Base-by-base conservation (phyloP, 2,797 vertebrate species). In the Propithecus perrieri region DNA sequence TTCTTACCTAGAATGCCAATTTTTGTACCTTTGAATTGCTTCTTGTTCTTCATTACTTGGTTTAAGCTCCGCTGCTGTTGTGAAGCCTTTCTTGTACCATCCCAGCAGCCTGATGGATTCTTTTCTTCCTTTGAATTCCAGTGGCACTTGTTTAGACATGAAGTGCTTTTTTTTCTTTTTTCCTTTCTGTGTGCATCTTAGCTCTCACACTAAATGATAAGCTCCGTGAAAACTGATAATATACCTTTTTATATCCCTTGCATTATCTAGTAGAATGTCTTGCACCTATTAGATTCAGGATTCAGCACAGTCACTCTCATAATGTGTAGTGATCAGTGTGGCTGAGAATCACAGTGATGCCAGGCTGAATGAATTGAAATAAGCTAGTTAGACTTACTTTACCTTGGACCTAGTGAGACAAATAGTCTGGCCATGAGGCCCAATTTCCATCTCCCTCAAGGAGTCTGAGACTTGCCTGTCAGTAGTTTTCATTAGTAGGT, bases 11-110 rank as follows among this genome's bases (percentile, higher is more conserved):
- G 41, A 67, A 50, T 63, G 30, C 48, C 50, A 59, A 3, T 48
- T 84, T 90, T 95, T 90, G 5, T 85, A n/a, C 35, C 38, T 92
- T 76, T 92, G 46, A 90, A 72, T 94, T 95, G 43, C 30, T 78
- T 72, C 43, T 46, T 69, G n/a, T 91, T 67, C 15, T 85, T 90
- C 22, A 43, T 3, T 57, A 20, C 30, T 90, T 26, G 46, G 14
- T 26, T 76, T 85, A 61, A 90, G 38, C 35, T 80, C 57, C 7
- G 35, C 2, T 71, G 55, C 59, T 59, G 14, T 91, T 86, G 57
- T 85, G 41, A 85, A 76, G 43, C 43, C 50, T 95, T 83, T 89
- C 22, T 92, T 74, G 5, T 74, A 53, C 59, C 15, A 84, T 84
- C 59, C 28, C 18, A 63, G 48, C n/a, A 53, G 17, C 26, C 20